These are phyloP conservation scores for Hydrolagus colliei DNA, from an alignment of 2,797 vertebrate species.

Conservation along the genomic window DNA sequence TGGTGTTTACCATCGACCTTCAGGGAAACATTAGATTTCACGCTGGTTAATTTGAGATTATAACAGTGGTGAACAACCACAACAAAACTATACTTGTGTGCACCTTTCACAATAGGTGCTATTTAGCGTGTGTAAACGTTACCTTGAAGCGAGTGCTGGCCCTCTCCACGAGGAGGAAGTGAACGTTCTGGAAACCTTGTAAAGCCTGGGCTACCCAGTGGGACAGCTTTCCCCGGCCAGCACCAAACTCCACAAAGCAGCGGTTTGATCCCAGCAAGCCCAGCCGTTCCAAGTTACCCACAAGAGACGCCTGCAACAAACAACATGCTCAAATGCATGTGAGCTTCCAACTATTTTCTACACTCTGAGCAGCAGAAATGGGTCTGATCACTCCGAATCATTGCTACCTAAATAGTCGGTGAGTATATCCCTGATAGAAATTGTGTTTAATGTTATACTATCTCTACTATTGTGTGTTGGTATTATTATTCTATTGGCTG, in stretches of 20 bases:
- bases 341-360: neutral
- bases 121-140: conserved; percentile 8
- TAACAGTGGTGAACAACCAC: neutral
- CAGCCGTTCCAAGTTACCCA: conserved; percentile 81
- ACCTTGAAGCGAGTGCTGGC: conserved; percentile 88
- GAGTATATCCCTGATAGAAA: conserved; percentile 16
- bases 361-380: neutral
- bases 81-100: too few species aligned
- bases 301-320: conserved; percentile 75
- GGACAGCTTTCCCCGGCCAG: conserved; percentile 88
- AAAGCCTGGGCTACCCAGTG: conserved; percentile 86
- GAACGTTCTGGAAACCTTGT: conserved; percentile 59
- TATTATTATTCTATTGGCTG: too few species aligned
- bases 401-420: conserved; percentile 40
- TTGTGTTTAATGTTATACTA: too few species aligned
- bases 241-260: conserved; percentile 91
- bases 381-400: conserved; percentile 9
- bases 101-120: too few species aligned
- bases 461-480: too few species aligned
- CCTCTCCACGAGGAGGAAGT: conserved; percentile 87
- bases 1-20: conserved; percentile 92
- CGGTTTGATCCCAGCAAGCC: conserved; percentile 68
- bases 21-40: neutral
- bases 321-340: neutral
- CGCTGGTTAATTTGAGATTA: neutral